Percentiles rank a stretch among this genome's conserved stretches.
Evolutionary conservation across 2,113 vertebrate species (phyloP).

Genomic region (Seriola rivoliana): DNA sequence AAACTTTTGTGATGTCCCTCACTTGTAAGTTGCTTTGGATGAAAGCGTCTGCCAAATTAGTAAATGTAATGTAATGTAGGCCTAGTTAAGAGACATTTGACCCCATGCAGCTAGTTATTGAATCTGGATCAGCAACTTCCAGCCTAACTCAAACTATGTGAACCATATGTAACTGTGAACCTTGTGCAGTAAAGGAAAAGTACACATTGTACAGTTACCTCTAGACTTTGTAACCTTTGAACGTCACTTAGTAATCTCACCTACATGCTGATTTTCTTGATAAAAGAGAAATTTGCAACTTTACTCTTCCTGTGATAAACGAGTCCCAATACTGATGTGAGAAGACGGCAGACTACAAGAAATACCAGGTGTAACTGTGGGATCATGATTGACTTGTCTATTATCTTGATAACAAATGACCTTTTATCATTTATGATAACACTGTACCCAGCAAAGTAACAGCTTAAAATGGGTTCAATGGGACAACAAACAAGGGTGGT

Average conservation of each 20-base stretch:
- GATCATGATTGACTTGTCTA: not conserved
- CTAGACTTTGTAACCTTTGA: slow-evolving; percentile 7
- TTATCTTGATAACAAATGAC: not conserved
- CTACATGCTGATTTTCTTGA: not conserved
- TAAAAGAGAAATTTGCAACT: not conserved
- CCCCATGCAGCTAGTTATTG: not conserved
- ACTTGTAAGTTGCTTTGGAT: no score
- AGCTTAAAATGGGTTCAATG: not conserved
- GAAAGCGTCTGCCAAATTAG: no score
- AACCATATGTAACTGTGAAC: not conserved
- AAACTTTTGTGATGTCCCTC: no score
- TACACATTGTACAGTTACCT: slow-evolving; percentile 22
- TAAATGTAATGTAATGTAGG: no score
- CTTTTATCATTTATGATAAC: not conserved
- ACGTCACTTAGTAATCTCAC: not conserved
- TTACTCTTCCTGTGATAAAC: not conserved
- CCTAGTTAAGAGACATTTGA: not conserved
- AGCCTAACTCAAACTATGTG: not conserved
- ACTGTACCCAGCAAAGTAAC: not conserved
- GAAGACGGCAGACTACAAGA: not conserved
- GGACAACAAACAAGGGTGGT: not conserved
- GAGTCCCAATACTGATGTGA: not conserved
- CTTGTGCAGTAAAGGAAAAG: not conserved
- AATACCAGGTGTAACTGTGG: slow-evolving; percentile 1
- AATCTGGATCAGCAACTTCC: not conserved